These are phyloP conservation scores for Hoplostethus mediterraneus DNA, from an alignment of 2,797 vertebrate genomes.

Conservation along the genomic window DNA sequence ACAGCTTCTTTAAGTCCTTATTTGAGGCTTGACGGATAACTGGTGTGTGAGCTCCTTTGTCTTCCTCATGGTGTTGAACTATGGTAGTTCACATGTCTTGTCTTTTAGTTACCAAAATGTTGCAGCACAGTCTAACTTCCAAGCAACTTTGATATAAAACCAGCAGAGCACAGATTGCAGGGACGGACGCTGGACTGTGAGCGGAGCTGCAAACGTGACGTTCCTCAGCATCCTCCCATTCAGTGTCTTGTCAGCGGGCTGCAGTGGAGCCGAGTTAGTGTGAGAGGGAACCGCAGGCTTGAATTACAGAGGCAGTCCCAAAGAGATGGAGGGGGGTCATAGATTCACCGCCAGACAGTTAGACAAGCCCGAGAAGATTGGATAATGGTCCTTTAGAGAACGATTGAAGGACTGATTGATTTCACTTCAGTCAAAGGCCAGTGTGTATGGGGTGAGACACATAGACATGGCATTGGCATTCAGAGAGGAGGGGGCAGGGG, in stretches of 20 bases:
- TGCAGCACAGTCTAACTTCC: no score
- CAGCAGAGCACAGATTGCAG: no score
- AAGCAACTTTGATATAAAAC: no score
- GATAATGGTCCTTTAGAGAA: conserved; percentile 79
- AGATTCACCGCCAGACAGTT: conserved; percentile 56
- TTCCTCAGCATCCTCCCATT: conserved; percentile 13
- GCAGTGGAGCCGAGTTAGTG: background rate
- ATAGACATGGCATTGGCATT: conserved; percentile 77
- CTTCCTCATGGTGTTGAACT: no score
- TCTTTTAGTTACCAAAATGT: no score
- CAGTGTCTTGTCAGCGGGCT: background rate
- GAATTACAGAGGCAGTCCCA: conserved; percentile 39
- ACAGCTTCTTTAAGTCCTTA: no score
- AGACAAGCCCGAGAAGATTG: conserved; percentile 44
- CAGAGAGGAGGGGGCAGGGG: conserved; percentile 42
- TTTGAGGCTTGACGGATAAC: no score
- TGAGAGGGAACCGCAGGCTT: background rate
- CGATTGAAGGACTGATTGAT: conserved; percentile 84
- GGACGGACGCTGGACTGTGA: no score
- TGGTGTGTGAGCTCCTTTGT: no score
- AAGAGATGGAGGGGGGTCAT: conserved; percentile 31
- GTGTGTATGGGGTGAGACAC: conserved; percentile 58
- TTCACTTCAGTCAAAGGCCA: conserved; percentile 79
- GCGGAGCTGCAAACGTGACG: conserved; percentile 1
- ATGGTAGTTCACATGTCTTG: no score